Evolutionary conservation across 2,797 vertebrate genomes (phyloP).

Genomic region (Acrossocheilus fasciatus): DNA sequence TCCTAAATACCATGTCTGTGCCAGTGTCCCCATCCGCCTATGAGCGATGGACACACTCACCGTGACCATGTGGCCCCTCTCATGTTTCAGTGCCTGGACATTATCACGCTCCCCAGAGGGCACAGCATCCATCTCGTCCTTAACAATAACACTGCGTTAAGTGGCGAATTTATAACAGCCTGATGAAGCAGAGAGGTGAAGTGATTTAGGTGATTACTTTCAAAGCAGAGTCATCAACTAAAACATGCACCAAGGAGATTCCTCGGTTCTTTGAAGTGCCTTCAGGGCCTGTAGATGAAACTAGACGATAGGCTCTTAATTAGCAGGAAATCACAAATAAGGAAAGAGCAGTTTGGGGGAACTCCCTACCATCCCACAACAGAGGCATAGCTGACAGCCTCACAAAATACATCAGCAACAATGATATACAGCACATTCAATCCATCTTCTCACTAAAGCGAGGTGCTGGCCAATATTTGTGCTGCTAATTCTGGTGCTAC

Average conservation of each 20-base stretch:
- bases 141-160: slow-evolving; percentile 55
- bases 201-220: slow-evolving; percentile 21
- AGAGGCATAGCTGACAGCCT: slow-evolving; percentile 32
- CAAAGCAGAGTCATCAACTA: background rate
- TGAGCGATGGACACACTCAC: slow-evolving; percentile 45
- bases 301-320: slow-evolving; percentile 38
- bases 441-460: background rate
- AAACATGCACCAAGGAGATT: slow-evolving; percentile 14
- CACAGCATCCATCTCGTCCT: slow-evolving; percentile 63
- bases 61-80: slow-evolving; percentile 59
- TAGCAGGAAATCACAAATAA: slow-evolving; percentile 61
- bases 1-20: slow-evolving; percentile 25
- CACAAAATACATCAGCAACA: slow-evolving; percentile 13
- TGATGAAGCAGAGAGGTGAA: slow-evolving; percentile 13
- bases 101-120: slow-evolving; percentile 54
- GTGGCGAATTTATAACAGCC: slow-evolving; percentile 12
- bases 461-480: background rate
- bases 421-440: background rate
- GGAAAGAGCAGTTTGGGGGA: slow-evolving; percentile 42
- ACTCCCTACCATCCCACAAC: slow-evolving; percentile 47
- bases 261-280: slow-evolving; percentile 31
- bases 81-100: slow-evolving; percentile 60
- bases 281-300: slow-evolving; percentile 40
- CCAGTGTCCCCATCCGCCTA: slow-evolving; percentile 1
- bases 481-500: background rate